Evolutionary conservation across 1,140 invertebrate species (phyloP).

Genomic region (Diachasma alloeum): DNA sequence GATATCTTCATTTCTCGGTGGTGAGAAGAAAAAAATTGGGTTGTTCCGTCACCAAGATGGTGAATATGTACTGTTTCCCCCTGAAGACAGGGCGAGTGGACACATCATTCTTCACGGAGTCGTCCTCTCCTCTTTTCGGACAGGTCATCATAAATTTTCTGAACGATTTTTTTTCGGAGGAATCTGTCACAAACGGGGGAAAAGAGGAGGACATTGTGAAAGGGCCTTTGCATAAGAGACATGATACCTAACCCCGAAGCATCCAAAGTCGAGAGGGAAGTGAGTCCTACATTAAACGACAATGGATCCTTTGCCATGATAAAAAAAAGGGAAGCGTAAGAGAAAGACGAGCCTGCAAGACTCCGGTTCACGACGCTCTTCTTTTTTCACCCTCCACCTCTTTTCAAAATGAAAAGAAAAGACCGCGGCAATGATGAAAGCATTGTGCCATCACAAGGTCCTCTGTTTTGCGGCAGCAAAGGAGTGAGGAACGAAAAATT

Average conservation of each 20-base stretch:
- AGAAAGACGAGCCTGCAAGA: conserved; percentile 29
- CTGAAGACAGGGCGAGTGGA: conserved; percentile 36
- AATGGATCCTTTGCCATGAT: conserved; percentile 58
- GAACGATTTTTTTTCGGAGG: background rate
- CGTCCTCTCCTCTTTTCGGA: too few species aligned
- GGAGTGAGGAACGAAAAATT: background rate
- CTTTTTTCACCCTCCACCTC: background rate
- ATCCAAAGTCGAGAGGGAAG: background rate
- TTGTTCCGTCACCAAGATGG: conserved; percentile 39
- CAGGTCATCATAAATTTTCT: background rate
- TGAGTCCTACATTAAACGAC: conserved; percentile 54
- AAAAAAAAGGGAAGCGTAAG: conserved; percentile 54
- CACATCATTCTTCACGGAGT: background rate
- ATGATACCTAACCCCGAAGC: conserved; percentile 46
- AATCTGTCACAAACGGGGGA: background rate
- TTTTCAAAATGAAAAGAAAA: conserved; percentile 46
- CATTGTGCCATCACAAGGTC: conserved; percentile 57
- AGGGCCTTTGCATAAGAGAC: conserved; percentile 40
- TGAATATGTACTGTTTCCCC: background rate
- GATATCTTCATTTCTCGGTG: conserved; percentile 57
- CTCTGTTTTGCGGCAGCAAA: background rate
- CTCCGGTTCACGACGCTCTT: conserved; percentile 22
- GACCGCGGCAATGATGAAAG: conserved; percentile 66
- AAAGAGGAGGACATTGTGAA: background rate
- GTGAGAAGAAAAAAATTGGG: conserved; percentile 44